Percentiles rank a stretch among this genome's conserved stretches.
phyloP scores from a whole-genome alignment of 2,888 invertebrate species.

The Charanyca ferruginea region DNA sequence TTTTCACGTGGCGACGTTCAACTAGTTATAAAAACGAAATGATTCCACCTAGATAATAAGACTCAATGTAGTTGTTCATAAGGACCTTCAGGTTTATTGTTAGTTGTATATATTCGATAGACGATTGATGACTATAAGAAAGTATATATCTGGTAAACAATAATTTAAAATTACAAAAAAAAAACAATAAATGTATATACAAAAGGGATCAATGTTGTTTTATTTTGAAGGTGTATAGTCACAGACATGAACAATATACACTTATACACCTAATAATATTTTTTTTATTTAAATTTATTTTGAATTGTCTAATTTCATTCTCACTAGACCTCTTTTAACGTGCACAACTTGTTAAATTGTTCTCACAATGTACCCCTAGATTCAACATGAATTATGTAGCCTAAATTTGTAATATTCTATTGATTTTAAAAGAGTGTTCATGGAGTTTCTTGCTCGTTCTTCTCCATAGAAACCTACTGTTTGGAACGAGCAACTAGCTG shows the following conservation, averaged over 20 bases:
- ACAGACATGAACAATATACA: background rate
- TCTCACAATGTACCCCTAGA: too few species aligned
- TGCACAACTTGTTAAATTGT: too few species aligned
- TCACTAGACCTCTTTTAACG: too few species aligned
- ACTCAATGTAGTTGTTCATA: constrained; percentile 85
- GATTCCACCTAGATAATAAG: constrained; percentile 89
- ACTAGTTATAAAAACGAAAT: constrained; percentile 76
- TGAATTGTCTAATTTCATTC: too few species aligned
- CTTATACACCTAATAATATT: too few species aligned
- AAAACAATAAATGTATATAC: constrained; percentile 83
- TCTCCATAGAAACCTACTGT: too few species aligned
- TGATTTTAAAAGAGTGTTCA: too few species aligned
- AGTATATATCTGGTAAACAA: constrained; percentile 83
- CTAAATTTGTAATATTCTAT: too few species aligned
- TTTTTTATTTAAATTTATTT: too few species aligned
- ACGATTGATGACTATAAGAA: constrained; percentile 85
- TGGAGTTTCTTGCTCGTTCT: too few species aligned
- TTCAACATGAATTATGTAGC: too few species aligned
- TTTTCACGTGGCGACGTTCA: constrained; percentile 59
- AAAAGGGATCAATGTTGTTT: constrained; percentile 74
- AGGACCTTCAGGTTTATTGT: constrained; percentile 82
- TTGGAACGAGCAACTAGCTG: too few species aligned
- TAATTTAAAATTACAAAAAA: constrained; percentile 79
- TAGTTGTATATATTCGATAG: constrained; percentile 87
- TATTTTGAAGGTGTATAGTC: constrained; percentile 19